A percentile compares a stretch with the other conserved stretches of the same genome.
Conservation (phyloP, 2,888 invertebrate genomes). For the Rhagium mordax region DNA sequence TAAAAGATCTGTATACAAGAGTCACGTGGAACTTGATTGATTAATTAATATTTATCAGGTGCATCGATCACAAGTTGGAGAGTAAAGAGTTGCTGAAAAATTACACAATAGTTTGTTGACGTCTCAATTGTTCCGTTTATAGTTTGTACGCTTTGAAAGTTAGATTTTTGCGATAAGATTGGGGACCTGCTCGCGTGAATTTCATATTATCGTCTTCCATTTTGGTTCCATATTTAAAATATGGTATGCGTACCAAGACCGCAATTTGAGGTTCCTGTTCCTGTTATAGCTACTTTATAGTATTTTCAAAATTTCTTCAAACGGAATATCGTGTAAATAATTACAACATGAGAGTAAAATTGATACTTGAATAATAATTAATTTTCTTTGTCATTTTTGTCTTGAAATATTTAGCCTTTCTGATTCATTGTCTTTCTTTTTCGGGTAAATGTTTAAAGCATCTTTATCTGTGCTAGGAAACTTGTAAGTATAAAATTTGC, state of each 20-base stretch:
- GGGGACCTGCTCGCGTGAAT: background rate
- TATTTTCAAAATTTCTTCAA: too few relatives aligned
- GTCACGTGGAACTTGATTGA: too few relatives aligned
- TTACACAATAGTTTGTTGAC: background rate
- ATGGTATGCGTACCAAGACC: too few relatives aligned
- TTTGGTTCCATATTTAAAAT: background rate
- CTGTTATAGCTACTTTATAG: too few relatives aligned
- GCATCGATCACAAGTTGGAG: background rate
- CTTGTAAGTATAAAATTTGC: background rate
- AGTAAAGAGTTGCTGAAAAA: background rate
- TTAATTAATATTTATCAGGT: slow-evolving; percentile 1
- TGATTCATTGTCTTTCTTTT: background rate
- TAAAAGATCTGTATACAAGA: too few relatives aligned
- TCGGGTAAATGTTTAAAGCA: background rate
- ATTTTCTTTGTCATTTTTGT: too few relatives aligned
- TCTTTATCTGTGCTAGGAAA: background rate
- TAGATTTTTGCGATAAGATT: background rate
- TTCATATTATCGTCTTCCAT: background rate
- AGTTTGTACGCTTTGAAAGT: background rate
- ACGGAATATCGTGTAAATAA: too few relatives aligned
- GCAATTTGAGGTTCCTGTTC: too few relatives aligned
- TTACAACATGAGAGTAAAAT: too few relatives aligned
- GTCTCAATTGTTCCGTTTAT: background rate
- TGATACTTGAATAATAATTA: too few relatives aligned
- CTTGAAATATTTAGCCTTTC: too few relatives aligned